phyloP scores from a whole-genome alignment of 2,797 vertebrate genomes.

The Micromesistius poutassou region DNA sequence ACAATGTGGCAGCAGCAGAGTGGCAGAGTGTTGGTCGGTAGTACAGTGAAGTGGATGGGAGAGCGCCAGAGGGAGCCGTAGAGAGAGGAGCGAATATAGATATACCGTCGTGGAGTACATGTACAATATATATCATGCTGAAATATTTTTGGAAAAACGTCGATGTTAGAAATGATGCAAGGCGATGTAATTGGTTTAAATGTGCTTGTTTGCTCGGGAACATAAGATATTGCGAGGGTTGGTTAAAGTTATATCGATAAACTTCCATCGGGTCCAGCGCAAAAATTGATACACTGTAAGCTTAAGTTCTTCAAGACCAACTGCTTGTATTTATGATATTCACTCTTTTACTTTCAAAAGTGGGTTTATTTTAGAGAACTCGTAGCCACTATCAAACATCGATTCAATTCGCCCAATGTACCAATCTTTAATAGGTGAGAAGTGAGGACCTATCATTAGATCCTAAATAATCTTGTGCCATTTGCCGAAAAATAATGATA shows the following conservation, averaged over 20 bases:
- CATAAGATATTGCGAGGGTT: not conserved
- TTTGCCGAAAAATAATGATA: not conserved
- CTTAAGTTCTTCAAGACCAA: not conserved
- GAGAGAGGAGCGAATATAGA: conserved; percentile 40
- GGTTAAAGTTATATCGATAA: not conserved
- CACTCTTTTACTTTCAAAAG: not conserved
- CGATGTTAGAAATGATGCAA: not conserved
- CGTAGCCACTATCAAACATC: not conserved
- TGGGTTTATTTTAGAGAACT: not conserved
- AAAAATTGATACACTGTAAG: not conserved
- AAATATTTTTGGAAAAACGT: not conserved
- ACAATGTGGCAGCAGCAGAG: conserved; percentile 59
- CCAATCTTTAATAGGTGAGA: not conserved
- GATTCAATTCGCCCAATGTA: not conserved
- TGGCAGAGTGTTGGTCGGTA: conserved; percentile 46
- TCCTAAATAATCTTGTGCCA: not conserved
- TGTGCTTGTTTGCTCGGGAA: not conserved
- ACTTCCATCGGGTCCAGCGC: not conserved
- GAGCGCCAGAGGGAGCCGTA: conserved; percentile 72
- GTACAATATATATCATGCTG: not conserved
- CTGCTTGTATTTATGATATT: not conserved
- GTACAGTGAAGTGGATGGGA: conserved; percentile 46
- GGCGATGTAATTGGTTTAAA: not conserved
- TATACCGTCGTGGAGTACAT: not conserved
- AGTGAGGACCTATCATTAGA: not conserved